Conservation (phyloP, 1,140 invertebrate species). For the Drosophila cardini region DNA sequence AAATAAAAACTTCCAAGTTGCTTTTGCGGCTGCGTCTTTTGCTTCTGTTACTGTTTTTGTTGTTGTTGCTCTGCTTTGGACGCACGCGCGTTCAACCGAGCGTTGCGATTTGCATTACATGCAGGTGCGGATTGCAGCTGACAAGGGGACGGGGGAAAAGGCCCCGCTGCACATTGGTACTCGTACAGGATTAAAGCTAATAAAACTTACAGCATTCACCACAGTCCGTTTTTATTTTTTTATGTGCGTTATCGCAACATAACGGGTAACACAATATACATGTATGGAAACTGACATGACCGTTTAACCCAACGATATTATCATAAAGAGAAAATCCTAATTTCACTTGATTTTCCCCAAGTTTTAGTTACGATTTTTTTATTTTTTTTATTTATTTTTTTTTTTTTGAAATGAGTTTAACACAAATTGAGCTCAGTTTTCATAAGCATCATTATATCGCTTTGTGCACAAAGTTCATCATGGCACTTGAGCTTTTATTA, state of each 20-base stretch:
- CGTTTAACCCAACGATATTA: slow-evolving; percentile 11
- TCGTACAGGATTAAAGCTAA: slow-evolving; percentile 3
- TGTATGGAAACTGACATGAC: background rate
- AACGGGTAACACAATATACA: slow-evolving; percentile 3
- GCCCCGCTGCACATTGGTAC: slow-evolving; percentile 6
- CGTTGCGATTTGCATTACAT: slow-evolving; percentile 37
- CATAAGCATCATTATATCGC: background rate
- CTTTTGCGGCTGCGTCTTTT: background rate
- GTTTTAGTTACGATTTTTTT: too few relatives aligned
- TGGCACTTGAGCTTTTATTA: slow-evolving; percentile 17
- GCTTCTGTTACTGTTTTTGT: background rate
- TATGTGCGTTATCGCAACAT: background rate
- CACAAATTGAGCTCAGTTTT: background rate
- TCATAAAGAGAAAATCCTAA: slow-evolving; percentile 10
- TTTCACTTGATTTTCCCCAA: slow-evolving; percentile 17
- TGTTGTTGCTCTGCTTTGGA: slow-evolving; percentile 6
- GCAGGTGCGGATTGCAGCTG: slow-evolving; percentile 22
- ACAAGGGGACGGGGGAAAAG: background rate
- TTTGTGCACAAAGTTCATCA: slow-evolving; percentile 8
- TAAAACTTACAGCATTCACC: slow-evolving; percentile 3
- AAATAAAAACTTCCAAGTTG: slow-evolving; percentile 11
- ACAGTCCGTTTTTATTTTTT: background rate
- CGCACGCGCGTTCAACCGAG: slow-evolving; percentile 23
- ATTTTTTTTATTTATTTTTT: too few relatives aligned
- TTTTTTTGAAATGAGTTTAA: background rate